phyloP scores from a whole-genome alignment of 2,797 vertebrate species.

The Galago senegalensis region DNA sequence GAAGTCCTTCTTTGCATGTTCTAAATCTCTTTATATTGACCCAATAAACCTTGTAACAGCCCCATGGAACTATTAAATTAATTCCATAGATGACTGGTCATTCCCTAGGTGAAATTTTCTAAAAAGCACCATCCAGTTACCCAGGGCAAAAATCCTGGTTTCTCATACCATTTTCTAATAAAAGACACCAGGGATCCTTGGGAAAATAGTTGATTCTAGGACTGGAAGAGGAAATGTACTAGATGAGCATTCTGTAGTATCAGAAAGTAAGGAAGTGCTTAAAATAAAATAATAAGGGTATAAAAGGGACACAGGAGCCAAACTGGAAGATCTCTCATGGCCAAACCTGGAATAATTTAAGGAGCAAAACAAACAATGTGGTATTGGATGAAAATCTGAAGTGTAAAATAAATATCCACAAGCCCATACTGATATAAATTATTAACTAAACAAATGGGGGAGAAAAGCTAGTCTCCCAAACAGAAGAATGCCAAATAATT shows the following conservation, averaged over 20 bases:
- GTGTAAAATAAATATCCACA: not conserved
- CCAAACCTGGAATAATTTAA: not conserved
- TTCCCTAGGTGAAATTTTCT: not conserved
- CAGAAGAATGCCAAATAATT: constrained; percentile 22
- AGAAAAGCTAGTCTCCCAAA: not conserved
- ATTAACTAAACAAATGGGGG: not conserved
- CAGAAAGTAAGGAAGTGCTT: not conserved
- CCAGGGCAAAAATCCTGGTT: not conserved
- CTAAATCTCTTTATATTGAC: not conserved
- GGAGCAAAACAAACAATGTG: not conserved
- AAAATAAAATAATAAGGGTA: not conserved
- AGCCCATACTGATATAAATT: not conserved
- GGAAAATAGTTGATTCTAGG: not conserved
- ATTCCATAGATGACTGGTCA: not conserved
- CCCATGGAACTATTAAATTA: not conserved
- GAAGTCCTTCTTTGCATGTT: not conserved
- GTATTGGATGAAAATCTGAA: not conserved
- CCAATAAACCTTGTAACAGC: not conserved
- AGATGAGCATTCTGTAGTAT: not conserved
- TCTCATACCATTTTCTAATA: constrained; percentile 29
- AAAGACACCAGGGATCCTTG: constrained; percentile 43
- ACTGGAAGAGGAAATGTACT: not conserved
- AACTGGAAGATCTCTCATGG: not conserved
- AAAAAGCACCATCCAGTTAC: constrained; percentile 33
- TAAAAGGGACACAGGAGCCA: not conserved